Conservation (phyloP, 2,113 vertebrate genomes). For the Austrofundulus limnaeus region DNA sequence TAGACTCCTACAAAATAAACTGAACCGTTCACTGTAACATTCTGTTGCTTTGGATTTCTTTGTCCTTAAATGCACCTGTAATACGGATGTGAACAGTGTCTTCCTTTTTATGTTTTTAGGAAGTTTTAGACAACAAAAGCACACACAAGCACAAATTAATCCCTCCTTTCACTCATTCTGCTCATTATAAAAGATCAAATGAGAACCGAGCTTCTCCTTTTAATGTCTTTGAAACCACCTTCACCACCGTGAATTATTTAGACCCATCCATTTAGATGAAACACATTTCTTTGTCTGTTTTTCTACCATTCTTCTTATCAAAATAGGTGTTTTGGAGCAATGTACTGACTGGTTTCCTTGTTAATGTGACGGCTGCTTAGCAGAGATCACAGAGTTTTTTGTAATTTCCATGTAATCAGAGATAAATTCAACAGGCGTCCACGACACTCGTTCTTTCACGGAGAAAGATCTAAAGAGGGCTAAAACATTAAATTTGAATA, state of each 20-base stretch:
- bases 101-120: neutral
- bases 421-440: neutral
- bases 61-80: too few relatives aligned
- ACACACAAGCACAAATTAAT: too few relatives aligned
- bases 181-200: neutral
- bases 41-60: too few relatives aligned
- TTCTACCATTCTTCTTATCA: neutral
- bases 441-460: conserved; percentile 3
- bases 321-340: neutral
- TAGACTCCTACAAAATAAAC: neutral
- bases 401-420: conserved; percentile 10
- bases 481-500: neutral
- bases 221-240: neutral
- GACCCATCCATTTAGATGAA: neutral
- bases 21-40: too few relatives aligned
- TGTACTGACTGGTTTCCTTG: neutral
- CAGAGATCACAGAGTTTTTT: neutral
- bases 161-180: neutral
- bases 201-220: neutral
- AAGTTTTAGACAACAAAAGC: neutral
- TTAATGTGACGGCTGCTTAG: neutral
- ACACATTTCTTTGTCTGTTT: neutral
- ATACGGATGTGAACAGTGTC: too few relatives aligned
- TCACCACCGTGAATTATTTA: neutral
- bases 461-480: neutral